Evolutionary conservation across 64 coral and sea anemone species (phyloP).

Genomic region (Dendrophyllia cribrosa): DNA sequence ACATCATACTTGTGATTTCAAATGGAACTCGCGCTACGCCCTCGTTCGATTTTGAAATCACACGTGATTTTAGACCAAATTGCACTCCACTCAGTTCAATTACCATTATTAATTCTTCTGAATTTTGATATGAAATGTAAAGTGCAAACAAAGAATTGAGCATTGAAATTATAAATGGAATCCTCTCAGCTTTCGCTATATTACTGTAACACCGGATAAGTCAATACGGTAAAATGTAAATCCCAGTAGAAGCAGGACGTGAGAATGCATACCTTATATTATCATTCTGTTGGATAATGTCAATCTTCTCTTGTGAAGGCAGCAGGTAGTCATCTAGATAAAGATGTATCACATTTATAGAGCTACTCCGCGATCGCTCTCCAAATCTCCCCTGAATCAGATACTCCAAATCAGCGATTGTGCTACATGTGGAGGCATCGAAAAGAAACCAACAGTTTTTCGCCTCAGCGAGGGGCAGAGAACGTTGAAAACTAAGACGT

Average conservation of each 20-base stretch:
- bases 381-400: slow-evolving; percentile 67
- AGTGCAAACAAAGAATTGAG: too few species aligned
- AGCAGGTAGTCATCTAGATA: slow-evolving; percentile 70
- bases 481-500: slow-evolving; percentile 71
- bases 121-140: too few species aligned
- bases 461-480: neutral
- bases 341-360: slow-evolving; percentile 21
- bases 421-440: slow-evolving; percentile 64
- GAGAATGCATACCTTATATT: slow-evolving; percentile 50
- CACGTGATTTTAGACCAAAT: too few species aligned
- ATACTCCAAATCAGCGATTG: slow-evolving; percentile 78
- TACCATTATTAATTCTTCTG: too few species aligned
- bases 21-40: too few species aligned
- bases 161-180: too few species aligned
- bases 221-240: neutral
- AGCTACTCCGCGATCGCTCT: neutral
- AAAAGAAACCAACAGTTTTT: slow-evolving; percentile 85
- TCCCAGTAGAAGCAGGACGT: neutral
- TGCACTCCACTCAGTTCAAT: too few species aligned
- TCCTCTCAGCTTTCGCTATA: too few species aligned
- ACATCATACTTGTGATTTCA: too few species aligned
- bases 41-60: too few species aligned
- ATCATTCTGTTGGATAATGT: slow-evolving; percentile 84
- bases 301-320: slow-evolving; percentile 87
- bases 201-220: too few species aligned